Base-by-base conservation (phyloP, 1,140 invertebrate species). In the Pollicipes pollicipes region DNA sequence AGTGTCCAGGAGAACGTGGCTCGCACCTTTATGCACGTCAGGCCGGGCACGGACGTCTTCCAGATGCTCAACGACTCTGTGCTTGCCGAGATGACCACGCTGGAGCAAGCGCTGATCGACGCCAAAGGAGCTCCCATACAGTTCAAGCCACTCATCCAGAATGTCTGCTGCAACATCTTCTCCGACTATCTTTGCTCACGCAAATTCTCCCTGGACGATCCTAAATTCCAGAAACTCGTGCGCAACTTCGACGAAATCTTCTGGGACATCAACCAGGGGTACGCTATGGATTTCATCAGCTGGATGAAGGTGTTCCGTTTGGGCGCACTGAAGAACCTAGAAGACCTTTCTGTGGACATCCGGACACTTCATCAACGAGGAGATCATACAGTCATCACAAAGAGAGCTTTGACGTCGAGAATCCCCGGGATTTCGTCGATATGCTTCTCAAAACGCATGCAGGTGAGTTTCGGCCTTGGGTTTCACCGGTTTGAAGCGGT, bases 221-320 rank as follows among this genome's bases (percentile, higher is more conserved):
- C 73, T 0, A 83, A 83, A 3, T 93, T 91, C 78, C 76, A 78
- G 21, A 81, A 85, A 70, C 83, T 90, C 72, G 84, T 91, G 0
- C 76, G 82, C 28, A 85, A 85, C 74, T 95, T 93, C 76, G 91
- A 94, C 75, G 84, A 87, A 69, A 89, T 95, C 3, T 95, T 95
- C 80, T 90, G 86, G 83, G 91, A 94, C 77, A 78, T 95, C 67
- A 93, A 94, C 77, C 88, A 91, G 77, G 91, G 91, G 0, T 93
- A 91, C 77, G 85, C 89, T 0, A 85, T 91, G 0, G 93, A 95
- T 76, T 93, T 95, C 77, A 78, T 95, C n/a, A 91, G 92, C 0
- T 90, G 88, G 83, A 75, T 94, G 0, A 81, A 86, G 70, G 89
- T 88, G 0, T 83, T 91, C 63, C 90, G 90, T 76, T 80, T 80